A percentile compares a stretch with the other conserved stretches of the same genome.
phyloP scores from a whole-genome alignment of 2,888 invertebrate species.

The Ormyrus nitidulus region DNA sequence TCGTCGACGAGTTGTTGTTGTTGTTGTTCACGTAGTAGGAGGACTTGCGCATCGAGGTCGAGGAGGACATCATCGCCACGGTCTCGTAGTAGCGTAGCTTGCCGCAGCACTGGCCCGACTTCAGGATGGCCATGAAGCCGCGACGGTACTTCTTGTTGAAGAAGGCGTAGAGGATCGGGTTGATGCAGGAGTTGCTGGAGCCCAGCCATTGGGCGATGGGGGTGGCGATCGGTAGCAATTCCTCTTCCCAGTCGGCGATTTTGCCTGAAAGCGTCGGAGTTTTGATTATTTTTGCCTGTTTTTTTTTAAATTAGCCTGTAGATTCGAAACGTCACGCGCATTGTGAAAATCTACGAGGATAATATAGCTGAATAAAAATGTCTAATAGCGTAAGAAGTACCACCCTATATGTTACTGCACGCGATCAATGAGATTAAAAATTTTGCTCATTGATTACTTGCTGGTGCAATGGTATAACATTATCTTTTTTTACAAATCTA shows the following conservation, averaged over 20 bases:
- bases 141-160: conserved; percentile 95
- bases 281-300: no score
- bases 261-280: conserved; percentile 39
- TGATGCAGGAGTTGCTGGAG: conserved; percentile 95
- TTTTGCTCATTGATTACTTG: no score
- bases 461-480: no score
- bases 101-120: conserved; percentile 90
- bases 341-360: no score
- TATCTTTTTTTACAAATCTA: no score
- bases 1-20: conserved; percentile 77
- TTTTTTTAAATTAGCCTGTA: no score
- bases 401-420: no score
- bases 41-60: conserved; percentile 89
- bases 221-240: conserved; percentile 86
- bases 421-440: no score
- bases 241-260: conserved; percentile 86
- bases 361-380: no score
- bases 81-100: conserved; percentile 91
- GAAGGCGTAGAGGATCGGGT: conserved; percentile 95
- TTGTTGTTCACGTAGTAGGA: conserved; percentile 88
- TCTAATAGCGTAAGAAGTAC: no score
- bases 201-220: conserved; percentile 96
- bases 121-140: conserved; percentile 92
- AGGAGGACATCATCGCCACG: conserved; percentile 89
- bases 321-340: no score